Evolutionary conservation across 2,888 invertebrate genomes (phyloP).

Genomic region (Hylaea fasciaria): DNA sequence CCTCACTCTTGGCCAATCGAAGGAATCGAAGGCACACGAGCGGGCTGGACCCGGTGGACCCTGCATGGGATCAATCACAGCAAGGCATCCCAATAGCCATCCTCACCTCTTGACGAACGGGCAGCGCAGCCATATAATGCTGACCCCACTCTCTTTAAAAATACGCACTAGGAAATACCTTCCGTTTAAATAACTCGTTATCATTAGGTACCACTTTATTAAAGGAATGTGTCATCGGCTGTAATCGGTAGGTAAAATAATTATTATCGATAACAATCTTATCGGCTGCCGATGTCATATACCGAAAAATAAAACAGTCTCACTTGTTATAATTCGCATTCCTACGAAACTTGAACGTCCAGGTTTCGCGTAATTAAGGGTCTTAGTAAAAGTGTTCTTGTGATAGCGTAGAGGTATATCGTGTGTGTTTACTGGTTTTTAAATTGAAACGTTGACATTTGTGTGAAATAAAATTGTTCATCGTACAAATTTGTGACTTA

Average conservation of each 20-base stretch:
- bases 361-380: constrained; percentile 1
- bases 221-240: constrained; percentile 19
- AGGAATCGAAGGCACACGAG: too few relatives aligned
- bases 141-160: too few relatives aligned
- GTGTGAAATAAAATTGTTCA: not conserved
- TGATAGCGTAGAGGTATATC: not conserved
- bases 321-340: constrained; percentile 30
- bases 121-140: too few relatives aligned
- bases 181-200: constrained; percentile 2
- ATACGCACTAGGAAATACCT: not conserved
- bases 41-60: too few relatives aligned
- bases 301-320: constrained; percentile 48
- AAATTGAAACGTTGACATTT: too few relatives aligned
- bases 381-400: not conserved
- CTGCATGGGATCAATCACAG: too few relatives aligned
- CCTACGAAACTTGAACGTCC: constrained; percentile 4
- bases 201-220: constrained; percentile 18
- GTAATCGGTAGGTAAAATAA: constrained; percentile 45
- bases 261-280: constrained; percentile 55
- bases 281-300: constrained; percentile 49
- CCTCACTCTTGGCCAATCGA: too few relatives aligned
- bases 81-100: too few relatives aligned
- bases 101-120: too few relatives aligned
- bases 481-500: not conserved
- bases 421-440: not conserved